A percentile compares a stretch with the other conserved stretches of the same genome.
Conservation (phyloP, 2,888 invertebrate species). For the Thymelicus sylvestris region DNA sequence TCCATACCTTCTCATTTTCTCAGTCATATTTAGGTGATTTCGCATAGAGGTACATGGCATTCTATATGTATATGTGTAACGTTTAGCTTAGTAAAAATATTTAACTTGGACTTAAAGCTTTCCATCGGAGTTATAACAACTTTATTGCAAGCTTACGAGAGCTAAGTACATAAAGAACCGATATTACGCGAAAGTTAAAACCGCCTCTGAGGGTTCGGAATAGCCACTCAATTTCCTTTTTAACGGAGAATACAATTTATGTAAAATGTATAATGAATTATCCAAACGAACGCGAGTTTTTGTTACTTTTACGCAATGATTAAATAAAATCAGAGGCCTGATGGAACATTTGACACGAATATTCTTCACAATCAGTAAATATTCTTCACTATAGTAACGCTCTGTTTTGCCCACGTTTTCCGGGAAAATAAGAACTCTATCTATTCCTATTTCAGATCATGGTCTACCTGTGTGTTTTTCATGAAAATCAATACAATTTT, state of each 20-base stretch:
- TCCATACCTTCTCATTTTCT: too few species aligned
- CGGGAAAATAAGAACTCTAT: too few species aligned
- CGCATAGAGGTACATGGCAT: not conserved
- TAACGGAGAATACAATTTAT: slow-evolving; percentile 16
- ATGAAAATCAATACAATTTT: too few species aligned
- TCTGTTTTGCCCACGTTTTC: too few species aligned
- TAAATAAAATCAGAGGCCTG: too few species aligned
- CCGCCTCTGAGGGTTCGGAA: slow-evolving; percentile 15
- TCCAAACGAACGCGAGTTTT: not conserved
- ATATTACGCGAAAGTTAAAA: slow-evolving; percentile 30
- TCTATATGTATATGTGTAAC: not conserved
- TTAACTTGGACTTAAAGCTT: not conserved
- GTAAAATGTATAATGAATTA: slow-evolving; percentile 12
- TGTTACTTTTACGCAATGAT: not conserved
- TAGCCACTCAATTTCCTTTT: slow-evolving; percentile 32
- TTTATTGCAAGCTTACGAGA: slow-evolving; percentile 34
- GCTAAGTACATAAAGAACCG: slow-evolving; percentile 30
- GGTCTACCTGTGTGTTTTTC: too few species aligned
- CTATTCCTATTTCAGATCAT: too few species aligned
- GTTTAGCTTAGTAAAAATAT: not conserved
- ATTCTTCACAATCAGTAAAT: too few species aligned
- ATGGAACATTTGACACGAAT: too few species aligned
- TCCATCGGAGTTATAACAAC: slow-evolving; percentile 20
- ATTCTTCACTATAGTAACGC: too few species aligned
- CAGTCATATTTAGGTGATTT: too few species aligned